These are phyloP conservation scores for Yponomeuta cagnagella DNA, from an alignment of 2,888 invertebrate genomes.

Conservation along the genomic window DNA sequence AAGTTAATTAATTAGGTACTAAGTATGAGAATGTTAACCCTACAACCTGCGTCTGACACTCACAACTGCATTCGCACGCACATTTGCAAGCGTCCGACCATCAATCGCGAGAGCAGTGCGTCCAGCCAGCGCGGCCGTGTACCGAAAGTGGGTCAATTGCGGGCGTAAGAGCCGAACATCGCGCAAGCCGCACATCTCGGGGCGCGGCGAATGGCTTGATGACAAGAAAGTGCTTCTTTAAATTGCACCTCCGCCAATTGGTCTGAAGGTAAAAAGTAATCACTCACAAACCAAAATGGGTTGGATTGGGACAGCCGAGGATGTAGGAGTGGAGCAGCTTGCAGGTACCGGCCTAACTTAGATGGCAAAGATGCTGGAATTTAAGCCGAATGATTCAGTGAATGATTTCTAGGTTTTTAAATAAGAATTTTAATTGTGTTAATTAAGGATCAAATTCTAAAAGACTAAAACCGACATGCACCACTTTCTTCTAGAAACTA, in stretches of 20 bases:
- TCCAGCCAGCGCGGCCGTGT: conserved; percentile 54
- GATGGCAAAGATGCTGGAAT: too few relatives aligned
- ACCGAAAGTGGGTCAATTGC: conserved; percentile 68
- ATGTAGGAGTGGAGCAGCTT: background rate
- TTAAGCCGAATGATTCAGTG: too few relatives aligned
- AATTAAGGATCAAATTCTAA: too few relatives aligned
- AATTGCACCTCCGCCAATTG: background rate
- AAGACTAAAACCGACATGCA: too few relatives aligned
- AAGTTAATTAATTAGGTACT: background rate
- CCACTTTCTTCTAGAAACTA: too few relatives aligned
- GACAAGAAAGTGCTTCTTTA: conserved; percentile 1
- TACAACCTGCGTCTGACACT: background rate
- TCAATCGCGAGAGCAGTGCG: conserved; percentile 33
- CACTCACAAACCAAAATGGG: background rate
- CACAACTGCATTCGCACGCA: conserved; percentile 20
- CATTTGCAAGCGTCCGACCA: conserved; percentile 25
- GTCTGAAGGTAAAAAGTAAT: background rate
- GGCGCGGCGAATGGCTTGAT: conserved; percentile 28
- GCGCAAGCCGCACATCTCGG: conserved; percentile 33
- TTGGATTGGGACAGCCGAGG: background rate
- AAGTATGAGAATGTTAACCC: background rate
- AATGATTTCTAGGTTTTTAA: too few relatives aligned
- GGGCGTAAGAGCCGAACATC: conserved; percentile 34
- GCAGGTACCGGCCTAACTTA: background rate
- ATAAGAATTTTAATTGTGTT: too few relatives aligned